These are phyloP conservation scores for Pantelozetes paolii DNA, from an alignment of 2,888 invertebrate species.

Conservation along the genomic window DNA sequence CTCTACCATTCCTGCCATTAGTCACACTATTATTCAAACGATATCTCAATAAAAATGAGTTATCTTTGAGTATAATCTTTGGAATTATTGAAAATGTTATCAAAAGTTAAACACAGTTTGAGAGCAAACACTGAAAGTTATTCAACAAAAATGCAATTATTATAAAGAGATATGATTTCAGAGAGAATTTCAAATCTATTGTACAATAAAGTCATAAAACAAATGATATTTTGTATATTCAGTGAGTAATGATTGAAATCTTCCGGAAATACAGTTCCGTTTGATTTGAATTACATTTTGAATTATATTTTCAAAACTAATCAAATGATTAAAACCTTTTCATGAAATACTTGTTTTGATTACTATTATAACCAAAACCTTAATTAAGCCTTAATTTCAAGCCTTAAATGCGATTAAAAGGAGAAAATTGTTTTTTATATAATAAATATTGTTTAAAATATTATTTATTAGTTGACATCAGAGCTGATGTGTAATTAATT, in stretches of 20 bases:
- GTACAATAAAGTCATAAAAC: not conserved
- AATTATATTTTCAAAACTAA: too few species aligned
- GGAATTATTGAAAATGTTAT: not conserved
- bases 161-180: not conserved
- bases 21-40: not conserved
- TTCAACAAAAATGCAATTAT: slow-evolving; percentile 5
- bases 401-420: too few species aligned
- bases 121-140: not conserved
- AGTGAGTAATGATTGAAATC: not conserved
- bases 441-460: too few species aligned
- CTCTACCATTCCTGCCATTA: not conserved
- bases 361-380: not conserved
- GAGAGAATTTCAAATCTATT: not conserved
- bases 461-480: too few species aligned
- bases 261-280: too few species aligned
- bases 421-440: too few species aligned
- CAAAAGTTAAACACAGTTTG: slow-evolving; percentile 12
- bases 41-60: not conserved
- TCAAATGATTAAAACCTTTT: too few species aligned
- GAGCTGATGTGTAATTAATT: too few species aligned
- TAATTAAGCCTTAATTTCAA: too few species aligned
- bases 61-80: not conserved
- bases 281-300: too few species aligned
- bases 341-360: not conserved
- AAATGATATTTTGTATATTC: not conserved